phyloP scores from a whole-genome alignment of 2,797 vertebrate species.

The Scleropages formosus region DNA sequence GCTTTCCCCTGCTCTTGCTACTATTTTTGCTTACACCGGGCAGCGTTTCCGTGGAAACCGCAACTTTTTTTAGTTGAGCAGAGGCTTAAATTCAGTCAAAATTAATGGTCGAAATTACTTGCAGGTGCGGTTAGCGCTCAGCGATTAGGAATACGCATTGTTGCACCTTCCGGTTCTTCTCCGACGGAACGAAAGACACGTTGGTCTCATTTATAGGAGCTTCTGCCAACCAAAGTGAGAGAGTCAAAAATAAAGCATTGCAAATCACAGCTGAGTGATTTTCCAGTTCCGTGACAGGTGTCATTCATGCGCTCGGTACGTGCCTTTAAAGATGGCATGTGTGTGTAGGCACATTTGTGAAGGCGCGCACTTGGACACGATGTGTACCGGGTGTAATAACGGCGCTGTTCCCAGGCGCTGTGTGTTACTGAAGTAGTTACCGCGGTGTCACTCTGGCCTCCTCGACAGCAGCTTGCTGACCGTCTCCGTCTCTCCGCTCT shows the following conservation, averaged over 20 bases:
- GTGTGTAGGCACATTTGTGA: background rate
- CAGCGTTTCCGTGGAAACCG: conserved; percentile 23
- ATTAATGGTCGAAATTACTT: conserved; percentile 4
- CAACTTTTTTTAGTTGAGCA: conserved; percentile 4
- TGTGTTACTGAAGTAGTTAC: background rate
- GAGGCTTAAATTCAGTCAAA: background rate
- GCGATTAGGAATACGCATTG: background rate
- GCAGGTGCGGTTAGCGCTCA: conserved; percentile 13
- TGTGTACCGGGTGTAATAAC: background rate
- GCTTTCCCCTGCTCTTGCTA: conserved; percentile 10
- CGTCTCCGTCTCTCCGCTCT: background rate
- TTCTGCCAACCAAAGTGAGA: background rate
- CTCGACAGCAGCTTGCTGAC: background rate
- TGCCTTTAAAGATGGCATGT: conserved; percentile 4
- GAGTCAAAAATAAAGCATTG: background rate
- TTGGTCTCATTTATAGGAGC: background rate
- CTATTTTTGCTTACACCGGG: conserved; percentile 19
- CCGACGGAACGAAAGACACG: background rate
- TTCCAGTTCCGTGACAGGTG: conserved; percentile 2
- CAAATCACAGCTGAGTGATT: background rate
- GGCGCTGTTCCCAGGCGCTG: background rate
- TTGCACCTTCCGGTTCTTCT: background rate
- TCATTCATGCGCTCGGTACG: background rate
- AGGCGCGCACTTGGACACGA: too few species aligned
- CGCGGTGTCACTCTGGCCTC: background rate